phyloP scores from a whole-genome alignment of 2,888 invertebrate species.

The Cheiracanthium punctorium region DNA sequence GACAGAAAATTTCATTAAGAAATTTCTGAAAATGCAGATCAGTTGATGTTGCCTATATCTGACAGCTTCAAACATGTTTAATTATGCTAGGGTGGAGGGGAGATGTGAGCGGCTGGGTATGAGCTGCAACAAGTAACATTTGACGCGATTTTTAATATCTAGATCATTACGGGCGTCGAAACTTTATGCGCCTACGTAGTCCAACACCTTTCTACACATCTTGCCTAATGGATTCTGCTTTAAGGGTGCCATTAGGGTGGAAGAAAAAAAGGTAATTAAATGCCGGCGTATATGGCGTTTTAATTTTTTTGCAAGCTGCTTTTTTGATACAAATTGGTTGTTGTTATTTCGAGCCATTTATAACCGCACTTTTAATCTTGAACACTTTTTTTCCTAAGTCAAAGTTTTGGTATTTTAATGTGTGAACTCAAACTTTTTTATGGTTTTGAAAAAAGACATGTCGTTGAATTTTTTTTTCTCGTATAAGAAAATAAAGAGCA shows the following conservation, averaged over 20 bases:
- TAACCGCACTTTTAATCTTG: slow-evolving; percentile 61
- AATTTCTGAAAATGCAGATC: slow-evolving; percentile 40
- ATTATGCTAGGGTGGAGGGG: slow-evolving; percentile 44
- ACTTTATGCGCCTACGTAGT: slow-evolving; percentile 31
- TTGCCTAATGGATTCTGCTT: slow-evolving; percentile 49
- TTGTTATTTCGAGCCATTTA: slow-evolving; percentile 53
- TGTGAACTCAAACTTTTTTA: slow-evolving; percentile 38
- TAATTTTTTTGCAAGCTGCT: slow-evolving; percentile 45
- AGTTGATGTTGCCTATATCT: slow-evolving; percentile 24
- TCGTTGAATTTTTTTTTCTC: slow-evolving; percentile 20
- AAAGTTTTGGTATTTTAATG: slow-evolving; percentile 57
- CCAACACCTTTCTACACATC: slow-evolving; percentile 50
- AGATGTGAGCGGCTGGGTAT: slow-evolving; percentile 1
- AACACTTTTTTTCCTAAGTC: slow-evolving; percentile 38
- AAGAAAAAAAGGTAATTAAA: slow-evolving; percentile 62
- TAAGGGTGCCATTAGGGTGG: slow-evolving; percentile 54
- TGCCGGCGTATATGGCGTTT: slow-evolving; percentile 29
- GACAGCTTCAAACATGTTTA: slow-evolving; percentile 44
- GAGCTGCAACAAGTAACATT: slow-evolving; percentile 67
- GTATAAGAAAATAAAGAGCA: slow-evolving; percentile 27
- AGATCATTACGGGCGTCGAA: slow-evolving; percentile 55
- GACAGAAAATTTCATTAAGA: slow-evolving; percentile 36
- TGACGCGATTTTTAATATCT: slow-evolving; percentile 67
- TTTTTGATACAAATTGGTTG: slow-evolving; percentile 64
- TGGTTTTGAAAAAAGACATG: slow-evolving; percentile 15